These are phyloP conservation scores for Trissolcus basalis DNA, from an alignment of 1,140 invertebrate species.

Conservation along the genomic window DNA sequence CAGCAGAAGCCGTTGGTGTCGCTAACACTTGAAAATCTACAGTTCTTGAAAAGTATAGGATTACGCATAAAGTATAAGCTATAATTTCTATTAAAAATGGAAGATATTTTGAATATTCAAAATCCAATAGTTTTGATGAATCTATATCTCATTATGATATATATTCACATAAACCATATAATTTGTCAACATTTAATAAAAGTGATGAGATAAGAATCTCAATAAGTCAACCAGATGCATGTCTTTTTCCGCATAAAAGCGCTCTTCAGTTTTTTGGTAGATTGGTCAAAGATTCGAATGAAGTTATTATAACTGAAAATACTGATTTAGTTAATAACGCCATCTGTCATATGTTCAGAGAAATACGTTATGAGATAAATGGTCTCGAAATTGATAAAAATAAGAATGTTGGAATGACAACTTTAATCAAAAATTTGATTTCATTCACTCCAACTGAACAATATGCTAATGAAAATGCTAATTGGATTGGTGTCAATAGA, in stretches of 20 bases:
- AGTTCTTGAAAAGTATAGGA: constrained; percentile 22
- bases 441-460: constrained; percentile 21
- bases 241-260: constrained; percentile 39
- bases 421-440: constrained; percentile 68
- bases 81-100: neutral
- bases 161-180: constrained; percentile 67
- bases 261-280: constrained; percentile 26
- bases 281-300: constrained; percentile 12
- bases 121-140: constrained; percentile 50
- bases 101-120: constrained; percentile 32
- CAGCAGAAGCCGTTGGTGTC: constrained; percentile 1
- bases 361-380: constrained; percentile 65
- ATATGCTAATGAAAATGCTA: neutral
- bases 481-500: constrained; percentile 1
- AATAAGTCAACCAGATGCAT: constrained; percentile 58
- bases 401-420: constrained; percentile 69
- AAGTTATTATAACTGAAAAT: constrained; percentile 47
- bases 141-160: constrained; percentile 64
- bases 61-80: constrained; percentile 37
- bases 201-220: constrained; percentile 68
- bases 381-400: constrained; percentile 67
- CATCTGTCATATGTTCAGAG: constrained; percentile 64
- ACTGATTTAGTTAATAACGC: constrained; percentile 18
- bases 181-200: constrained; percentile 61
- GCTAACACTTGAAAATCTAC: constrained; percentile 27